Evolutionary conservation across 2,888 invertebrate genomes (phyloP), one percentile per base, ranked within the genome.

Genomic region (Catocala fraxini): DNA sequence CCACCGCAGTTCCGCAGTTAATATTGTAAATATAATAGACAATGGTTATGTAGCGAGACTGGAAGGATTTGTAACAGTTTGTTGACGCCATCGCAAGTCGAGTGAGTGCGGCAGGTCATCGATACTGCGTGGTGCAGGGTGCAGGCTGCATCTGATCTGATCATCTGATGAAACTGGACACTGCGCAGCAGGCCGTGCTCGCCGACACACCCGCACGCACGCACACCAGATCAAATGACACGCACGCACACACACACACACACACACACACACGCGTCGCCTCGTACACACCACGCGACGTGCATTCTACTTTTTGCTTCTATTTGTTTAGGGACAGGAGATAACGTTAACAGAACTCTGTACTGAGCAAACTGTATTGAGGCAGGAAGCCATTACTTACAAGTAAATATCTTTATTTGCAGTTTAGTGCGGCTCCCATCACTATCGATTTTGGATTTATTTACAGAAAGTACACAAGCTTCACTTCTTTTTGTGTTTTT

Each of bases 311-410:
- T 69, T 67, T 68, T 75, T 66, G 61, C 66, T 73, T 33, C 57
- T 80, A 73, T 77, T 81, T 78, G 68, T 71, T 72, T 68, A 71
- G 72, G 74, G 63, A 65, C 54, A 49, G 53, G 54, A 60, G 70
- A 65, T 64, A 56, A 66, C 65, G 42, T 56, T 59, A 57, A 41
- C 54, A 65, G 63, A 65, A 65, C 58, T 54, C 56, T 12, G 46
- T 58, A 54, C 43, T 51, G 7, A 56, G 48, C 35, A 52, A 7
- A 46, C 33, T 6, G 7, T 5, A 49, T n/a, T 47, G 13, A 35
- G 48, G 13, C 43, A 51, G 43, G 56, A 42, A 47, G 41, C 53
- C 47, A 42, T 59, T 53, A 59, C 49, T 49, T 33, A 33, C 34
- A 12, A 34, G 34, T 49, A 33, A 33, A n/a, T 48, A 10, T n/a